Base-by-base conservation (phyloP, 2,113 vertebrate genomes). In the Hemichromis elongatus region DNA sequence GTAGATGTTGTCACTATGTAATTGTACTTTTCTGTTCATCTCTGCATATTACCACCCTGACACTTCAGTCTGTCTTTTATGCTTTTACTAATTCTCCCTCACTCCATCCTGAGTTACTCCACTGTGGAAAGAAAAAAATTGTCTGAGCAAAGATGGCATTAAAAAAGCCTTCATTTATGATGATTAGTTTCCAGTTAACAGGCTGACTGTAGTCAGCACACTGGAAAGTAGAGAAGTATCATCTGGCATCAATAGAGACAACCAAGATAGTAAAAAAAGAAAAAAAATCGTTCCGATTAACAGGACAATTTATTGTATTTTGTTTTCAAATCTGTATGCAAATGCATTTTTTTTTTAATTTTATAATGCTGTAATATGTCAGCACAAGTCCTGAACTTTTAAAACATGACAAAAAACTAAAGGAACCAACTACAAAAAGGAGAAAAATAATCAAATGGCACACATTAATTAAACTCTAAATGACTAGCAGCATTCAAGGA, bases 131-230 rank as follows among this genome's bases (percentile, higher is more conserved):
- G 33, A 19, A 33, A 40, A n/a, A 82, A 66, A 52, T 12, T 40
- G 47, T 26, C 9, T 55, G 56, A 55, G 85, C 37, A 87, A 63
- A 87, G 53, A 13, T 73, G 70, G 63, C 30, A 1, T 73, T 40
- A 70, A 59, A 68, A 77, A 80, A 82, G 45, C 28, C 52, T 84
- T 50, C 42, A 85, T 90, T 90, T 89, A 47, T 66, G 54, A 59
- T 90, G 85, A 86, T 87, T 83, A 90, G 80, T 91, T 86, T 83
- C 82, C 86, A 82, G 57, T 93, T 82, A 89, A 89, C 81, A 89
- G 86, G 26, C 79, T 89, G 63, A 85, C 79, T 89, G 81, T 87
- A 90, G 92, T 94, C 88, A 90, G 86, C 81, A 85, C 79, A 83
- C 90, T 57, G 45, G 80, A 81, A 68, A 83, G 47, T 59, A 47